Conservation (phyloP, 2,113 vertebrate genomes). For the Thunnus thynnus region DNA sequence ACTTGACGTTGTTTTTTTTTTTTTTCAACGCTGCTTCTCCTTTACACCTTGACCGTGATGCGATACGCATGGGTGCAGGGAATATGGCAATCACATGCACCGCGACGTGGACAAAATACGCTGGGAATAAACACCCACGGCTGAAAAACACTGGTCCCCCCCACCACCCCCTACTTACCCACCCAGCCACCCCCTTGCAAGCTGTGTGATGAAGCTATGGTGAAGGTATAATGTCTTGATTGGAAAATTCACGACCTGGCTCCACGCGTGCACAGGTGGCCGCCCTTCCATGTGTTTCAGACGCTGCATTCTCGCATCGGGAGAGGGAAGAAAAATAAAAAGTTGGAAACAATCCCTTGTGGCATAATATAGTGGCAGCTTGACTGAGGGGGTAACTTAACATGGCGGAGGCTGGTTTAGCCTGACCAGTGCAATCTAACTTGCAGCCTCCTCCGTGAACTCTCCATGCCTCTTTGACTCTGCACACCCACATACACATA, state of each 20-base stretch:
- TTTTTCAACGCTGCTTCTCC: not conserved
- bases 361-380: conserved; percentile 17
- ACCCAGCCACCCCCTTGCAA: not conserved
- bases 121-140: conserved; percentile 16
- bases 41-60: not conserved
- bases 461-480: conserved; percentile 47
- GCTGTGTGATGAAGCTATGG: not conserved
- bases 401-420: conserved; percentile 72
- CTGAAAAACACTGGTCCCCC: not conserved
- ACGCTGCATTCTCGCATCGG: no score
- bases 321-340: conserved; percentile 12
- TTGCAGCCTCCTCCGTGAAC: conserved; percentile 54
- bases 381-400: conserved; percentile 57
- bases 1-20: not conserved
- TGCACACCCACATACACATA: conserved; percentile 21
- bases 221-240: not conserved
- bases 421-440: conserved; percentile 40
- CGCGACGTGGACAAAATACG: not conserved
- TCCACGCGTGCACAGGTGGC: conserved; percentile 7
- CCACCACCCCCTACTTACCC: no score
- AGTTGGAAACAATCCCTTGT: conserved; percentile 59
- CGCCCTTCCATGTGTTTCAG: not conserved
- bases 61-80: not conserved
- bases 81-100: conserved; percentile 2
- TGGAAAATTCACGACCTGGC: not conserved